phyloP scores from a whole-genome alignment of 2,113 vertebrate genomes.

The Phrynosoma blainvillii region DNA sequence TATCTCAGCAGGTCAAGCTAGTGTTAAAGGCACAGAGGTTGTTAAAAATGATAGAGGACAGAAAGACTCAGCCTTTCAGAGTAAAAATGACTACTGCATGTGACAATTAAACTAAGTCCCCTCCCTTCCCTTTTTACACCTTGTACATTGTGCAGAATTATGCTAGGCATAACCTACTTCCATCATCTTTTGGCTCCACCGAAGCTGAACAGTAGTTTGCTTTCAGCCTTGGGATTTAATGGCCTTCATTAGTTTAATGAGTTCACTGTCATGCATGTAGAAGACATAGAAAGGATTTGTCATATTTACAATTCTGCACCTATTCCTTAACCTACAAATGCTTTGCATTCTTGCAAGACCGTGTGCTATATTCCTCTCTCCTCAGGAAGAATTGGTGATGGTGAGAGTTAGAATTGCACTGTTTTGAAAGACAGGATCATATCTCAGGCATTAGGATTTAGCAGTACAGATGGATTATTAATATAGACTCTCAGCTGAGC shows the following conservation, averaged over 20 bases:
- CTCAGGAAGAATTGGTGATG: neutral
- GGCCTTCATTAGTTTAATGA: constrained; percentile 53
- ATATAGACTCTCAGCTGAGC: neutral
- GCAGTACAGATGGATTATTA: constrained; percentile 1
- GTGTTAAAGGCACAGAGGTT: neutral
- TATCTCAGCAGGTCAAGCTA: neutral
- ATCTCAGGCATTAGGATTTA: constrained; percentile 1
- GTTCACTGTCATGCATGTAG: constrained; percentile 25
- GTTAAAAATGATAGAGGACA: neutral
- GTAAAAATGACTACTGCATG: neutral
- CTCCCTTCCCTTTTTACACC: neutral
- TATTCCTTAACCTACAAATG: constrained; percentile 43
- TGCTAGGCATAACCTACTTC: constrained; percentile 16
- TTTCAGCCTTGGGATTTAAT: constrained; percentile 32
- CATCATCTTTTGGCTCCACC: constrained; percentile 22
- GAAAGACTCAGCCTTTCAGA: neutral
- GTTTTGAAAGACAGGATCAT: neutral
- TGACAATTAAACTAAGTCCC: constrained; percentile 13
- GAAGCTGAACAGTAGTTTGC: constrained; percentile 27
- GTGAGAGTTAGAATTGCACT: neutral
- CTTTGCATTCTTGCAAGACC: neutral
- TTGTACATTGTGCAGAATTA: neutral
- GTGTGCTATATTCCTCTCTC: neutral
- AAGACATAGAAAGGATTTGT: constrained; percentile 4
- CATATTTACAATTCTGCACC: neutral